These are phyloP conservation scores for Brenthis ino DNA, from an alignment of 2,888 invertebrate species.

Conservation along the genomic window DNA sequence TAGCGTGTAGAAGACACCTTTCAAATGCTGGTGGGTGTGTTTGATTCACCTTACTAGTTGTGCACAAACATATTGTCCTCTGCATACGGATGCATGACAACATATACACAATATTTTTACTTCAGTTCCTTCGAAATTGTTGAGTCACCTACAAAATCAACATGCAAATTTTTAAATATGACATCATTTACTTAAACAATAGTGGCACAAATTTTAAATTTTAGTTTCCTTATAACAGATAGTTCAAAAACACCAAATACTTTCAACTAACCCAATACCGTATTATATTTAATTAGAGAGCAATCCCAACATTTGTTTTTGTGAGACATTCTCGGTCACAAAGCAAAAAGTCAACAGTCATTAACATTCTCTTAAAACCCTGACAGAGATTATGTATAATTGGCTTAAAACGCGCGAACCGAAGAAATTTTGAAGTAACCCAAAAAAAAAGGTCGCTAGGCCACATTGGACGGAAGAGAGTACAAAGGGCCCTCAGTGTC, in stretches of 20 bases:
- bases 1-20: slow-evolving; percentile 34
- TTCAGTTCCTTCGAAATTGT: slow-evolving; percentile 14
- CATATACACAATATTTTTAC: slow-evolving; percentile 11
- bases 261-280: no score
- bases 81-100: slow-evolving; percentile 34
- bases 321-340: slow-evolving; percentile 37
- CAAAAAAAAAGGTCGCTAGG: slow-evolving; percentile 71
- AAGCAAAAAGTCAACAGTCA: slow-evolving; percentile 37
- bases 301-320: slow-evolving; percentile 9
- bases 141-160: slow-evolving; percentile 16
- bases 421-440: slow-evolving; percentile 52
- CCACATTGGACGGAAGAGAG: slow-evolving; percentile 52
- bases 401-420: slow-evolving; percentile 43
- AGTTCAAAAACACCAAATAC: no score
- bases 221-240: no score
- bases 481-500: slow-evolving; percentile 71
- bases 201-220: no score
- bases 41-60: slow-evolving; percentile 42
- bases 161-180: slow-evolving; percentile 39
- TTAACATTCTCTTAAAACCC: slow-evolving; percentile 39
- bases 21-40: slow-evolving; percentile 39
- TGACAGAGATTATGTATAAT: slow-evolving; percentile 42
- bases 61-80: slow-evolving; percentile 26
- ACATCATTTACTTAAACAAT: slow-evolving; percentile 56
- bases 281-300: slow-evolving; percentile 2